Percentiles rank a stretch among this genome's conserved stretches.
Evolutionary conservation across 2,888 invertebrate genomes (phyloP).

Genomic region (Stenurella melanura): DNA sequence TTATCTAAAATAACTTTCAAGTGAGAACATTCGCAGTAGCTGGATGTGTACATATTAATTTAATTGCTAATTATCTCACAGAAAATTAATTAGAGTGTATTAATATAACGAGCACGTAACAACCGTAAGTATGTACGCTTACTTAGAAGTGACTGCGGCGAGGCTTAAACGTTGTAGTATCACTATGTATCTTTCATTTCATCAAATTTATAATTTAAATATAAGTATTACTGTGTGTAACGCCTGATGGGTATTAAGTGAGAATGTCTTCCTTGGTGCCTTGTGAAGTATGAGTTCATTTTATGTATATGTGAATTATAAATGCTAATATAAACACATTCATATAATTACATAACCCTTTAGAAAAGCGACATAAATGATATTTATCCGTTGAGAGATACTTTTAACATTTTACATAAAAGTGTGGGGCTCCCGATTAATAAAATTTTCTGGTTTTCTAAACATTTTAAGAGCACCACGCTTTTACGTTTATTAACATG

Average conservation of each 20-base stretch:
- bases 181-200: slow-evolving; percentile 24
- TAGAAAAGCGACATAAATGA: no score
- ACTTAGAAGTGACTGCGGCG: slow-evolving; percentile 16
- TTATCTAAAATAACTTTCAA: neutral
- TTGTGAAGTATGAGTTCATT: neutral
- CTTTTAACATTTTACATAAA: no score
- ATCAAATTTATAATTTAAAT: slow-evolving; percentile 30
- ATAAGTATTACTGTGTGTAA: slow-evolving; percentile 8
- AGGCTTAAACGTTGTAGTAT: slow-evolving; percentile 10
- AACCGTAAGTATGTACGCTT: neutral
- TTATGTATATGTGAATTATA: neutral
- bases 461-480: no score
- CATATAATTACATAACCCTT: no score
- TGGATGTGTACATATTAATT: neutral
- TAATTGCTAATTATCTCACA: slow-evolving; percentile 22
- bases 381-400: no score
- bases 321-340: no score
- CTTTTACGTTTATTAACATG: no score
- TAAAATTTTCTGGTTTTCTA: no score
- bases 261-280: neutral
- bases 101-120: slow-evolving; percentile 29
- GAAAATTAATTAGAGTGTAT: slow-evolving; percentile 22
- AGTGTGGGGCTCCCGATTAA: no score
- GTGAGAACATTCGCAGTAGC: neutral
- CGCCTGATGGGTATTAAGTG: slow-evolving; percentile 16